Evolutionary conservation across 2,113 vertebrate genomes (phyloP).

Genomic region (Corynorhinus townsendii): DNA sequence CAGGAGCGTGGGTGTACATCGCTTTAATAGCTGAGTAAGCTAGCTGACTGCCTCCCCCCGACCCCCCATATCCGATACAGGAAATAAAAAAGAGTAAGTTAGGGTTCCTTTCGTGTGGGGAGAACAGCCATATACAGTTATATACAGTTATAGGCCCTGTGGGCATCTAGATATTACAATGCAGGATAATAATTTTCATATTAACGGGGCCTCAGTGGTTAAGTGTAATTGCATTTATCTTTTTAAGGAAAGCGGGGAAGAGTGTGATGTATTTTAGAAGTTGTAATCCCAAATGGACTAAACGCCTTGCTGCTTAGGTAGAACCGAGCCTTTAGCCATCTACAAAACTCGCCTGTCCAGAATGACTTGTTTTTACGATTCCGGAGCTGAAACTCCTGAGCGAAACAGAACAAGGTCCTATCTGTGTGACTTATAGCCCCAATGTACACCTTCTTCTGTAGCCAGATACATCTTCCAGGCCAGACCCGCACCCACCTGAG

Average conservation of each 20-base stretch:
- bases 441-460: accelerated
- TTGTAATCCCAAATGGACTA: not conserved
- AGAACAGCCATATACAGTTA: not conserved
- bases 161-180: not conserved
- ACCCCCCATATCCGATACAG: not conserved
- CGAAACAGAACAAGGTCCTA: not conserved
- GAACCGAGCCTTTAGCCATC: not conserved
- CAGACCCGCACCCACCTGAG: not conserved
- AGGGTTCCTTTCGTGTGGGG: not conserved
- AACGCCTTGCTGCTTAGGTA: not conserved
- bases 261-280: not conserved
- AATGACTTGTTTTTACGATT: not conserved
- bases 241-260: not conserved
- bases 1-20: not conserved
- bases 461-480: not conserved
- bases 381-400: not conserved
- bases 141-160: not conserved
- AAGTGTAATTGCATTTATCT: not conserved
- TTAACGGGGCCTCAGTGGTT: not conserved
- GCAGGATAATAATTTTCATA: not conserved
- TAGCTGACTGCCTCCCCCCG: not conserved
- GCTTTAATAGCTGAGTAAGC: not conserved
- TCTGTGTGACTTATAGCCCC: not conserved
- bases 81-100: not conserved
- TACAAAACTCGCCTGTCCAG: not conserved